Conservation (phyloP, 2,113 vertebrate genomes). For the Aptenodytes patagonicus region DNA sequence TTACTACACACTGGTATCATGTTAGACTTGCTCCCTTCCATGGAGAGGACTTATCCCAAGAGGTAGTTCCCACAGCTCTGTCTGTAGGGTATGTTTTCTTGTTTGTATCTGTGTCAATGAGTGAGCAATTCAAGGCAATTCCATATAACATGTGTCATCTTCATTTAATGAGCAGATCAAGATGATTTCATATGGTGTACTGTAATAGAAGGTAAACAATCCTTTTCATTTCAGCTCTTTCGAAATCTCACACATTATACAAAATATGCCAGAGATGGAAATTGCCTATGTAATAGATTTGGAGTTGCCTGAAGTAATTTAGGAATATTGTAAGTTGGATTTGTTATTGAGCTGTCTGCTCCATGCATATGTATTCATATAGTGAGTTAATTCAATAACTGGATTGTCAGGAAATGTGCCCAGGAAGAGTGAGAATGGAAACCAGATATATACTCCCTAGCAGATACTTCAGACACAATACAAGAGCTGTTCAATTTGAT, state of each 20-base stretch:
- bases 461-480: not conserved
- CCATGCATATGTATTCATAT: not conserved
- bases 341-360: not conserved
- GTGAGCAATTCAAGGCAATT: not conserved
- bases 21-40: not conserved
- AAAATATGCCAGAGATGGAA: not conserved
- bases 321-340: not conserved
- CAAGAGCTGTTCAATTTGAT: not conserved
- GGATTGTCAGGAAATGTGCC: not conserved
- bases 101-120: not conserved
- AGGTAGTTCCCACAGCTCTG: not conserved
- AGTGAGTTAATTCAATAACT: conserved; percentile 14
- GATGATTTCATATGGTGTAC: not conserved
- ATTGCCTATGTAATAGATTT: not conserved
- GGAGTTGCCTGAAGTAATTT: not conserved
- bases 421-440: conserved; percentile 19
- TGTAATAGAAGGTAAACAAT: not conserved
- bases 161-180: not conserved
- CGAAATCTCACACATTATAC: not conserved
- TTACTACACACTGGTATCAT: not conserved
- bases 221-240: not conserved
- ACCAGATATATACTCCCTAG: not conserved
- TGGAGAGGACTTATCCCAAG: not conserved
- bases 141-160: not conserved
- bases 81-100: not conserved